These are phyloP conservation scores for Tiliacea citrago DNA, from an alignment of 2,888 invertebrate genomes.

Conservation along the genomic window DNA sequence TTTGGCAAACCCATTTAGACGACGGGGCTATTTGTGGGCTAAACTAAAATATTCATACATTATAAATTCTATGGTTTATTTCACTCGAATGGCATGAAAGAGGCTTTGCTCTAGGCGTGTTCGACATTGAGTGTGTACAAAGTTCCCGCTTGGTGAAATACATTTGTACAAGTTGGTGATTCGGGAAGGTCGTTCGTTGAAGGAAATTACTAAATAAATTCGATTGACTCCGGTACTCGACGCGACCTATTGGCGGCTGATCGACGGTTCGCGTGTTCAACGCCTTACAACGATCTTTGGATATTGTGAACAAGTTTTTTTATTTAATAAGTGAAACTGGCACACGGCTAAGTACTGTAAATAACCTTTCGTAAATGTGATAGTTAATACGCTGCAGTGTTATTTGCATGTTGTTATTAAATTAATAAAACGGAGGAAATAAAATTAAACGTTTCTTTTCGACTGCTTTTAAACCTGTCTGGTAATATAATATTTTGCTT, in stretches of 20 bases:
- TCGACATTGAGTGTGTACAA: constrained; percentile 63
- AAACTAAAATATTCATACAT: constrained; percentile 60
- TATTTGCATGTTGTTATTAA: constrained; percentile 51
- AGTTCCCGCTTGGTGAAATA: constrained; percentile 74
- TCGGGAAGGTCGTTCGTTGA: constrained; percentile 75
- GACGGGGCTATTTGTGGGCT: constrained; percentile 45
- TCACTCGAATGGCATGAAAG: constrained; percentile 56
- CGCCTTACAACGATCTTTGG: constrained; percentile 65
- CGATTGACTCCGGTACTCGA: constrained; percentile 82
- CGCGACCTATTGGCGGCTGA: constrained; percentile 80
- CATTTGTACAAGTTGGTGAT: constrained; percentile 79
- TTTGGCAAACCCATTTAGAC: constrained; percentile 50
- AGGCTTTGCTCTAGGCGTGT: constrained; percentile 37
- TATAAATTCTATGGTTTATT: constrained; percentile 60
- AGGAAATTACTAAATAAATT: constrained; percentile 88
- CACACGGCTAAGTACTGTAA: constrained; percentile 62
- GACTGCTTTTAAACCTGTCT: constrained; percentile 5
- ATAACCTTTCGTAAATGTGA: constrained; percentile 51
- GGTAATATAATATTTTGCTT: constrained; percentile 24
- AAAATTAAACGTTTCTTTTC: constrained; percentile 20
- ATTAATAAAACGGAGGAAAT: constrained; percentile 5
- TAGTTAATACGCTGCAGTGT: constrained; percentile 52
- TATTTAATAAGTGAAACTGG: constrained; percentile 70
- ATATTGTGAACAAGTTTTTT: constrained; percentile 67
- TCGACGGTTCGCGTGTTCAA: constrained; percentile 84